phyloP scores from a whole-genome alignment of 2,888 invertebrate species.

The Slavum lentiscoides region DNA sequence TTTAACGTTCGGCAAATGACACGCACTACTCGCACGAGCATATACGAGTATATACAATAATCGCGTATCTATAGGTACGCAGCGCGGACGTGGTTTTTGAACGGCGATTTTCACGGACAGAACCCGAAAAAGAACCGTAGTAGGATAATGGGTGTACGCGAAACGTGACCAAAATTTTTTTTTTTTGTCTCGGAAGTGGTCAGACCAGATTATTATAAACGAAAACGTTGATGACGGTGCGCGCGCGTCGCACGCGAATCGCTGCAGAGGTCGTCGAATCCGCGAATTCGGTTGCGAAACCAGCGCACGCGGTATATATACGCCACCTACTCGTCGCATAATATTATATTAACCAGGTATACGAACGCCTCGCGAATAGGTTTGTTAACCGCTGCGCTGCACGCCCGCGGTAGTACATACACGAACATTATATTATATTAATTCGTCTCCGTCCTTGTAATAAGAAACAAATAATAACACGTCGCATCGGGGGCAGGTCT shows the following conservation, averaged over 20 bases:
- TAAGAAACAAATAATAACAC: background rate
- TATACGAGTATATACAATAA: no score
- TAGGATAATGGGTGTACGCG: background rate
- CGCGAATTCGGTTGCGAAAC: constrained; percentile 28
- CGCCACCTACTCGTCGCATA: no score
- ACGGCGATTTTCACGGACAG: constrained; percentile 2
- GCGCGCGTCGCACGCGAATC: background rate
- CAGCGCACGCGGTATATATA: background rate
- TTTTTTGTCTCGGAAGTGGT: constrained; percentile 4
- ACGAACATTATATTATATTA: background rate
- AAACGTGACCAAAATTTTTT: constrained; percentile 20
- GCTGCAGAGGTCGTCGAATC: constrained; percentile 45
- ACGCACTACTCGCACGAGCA: no score
- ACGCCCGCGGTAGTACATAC: background rate
- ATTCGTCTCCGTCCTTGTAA: constrained; percentile 46
- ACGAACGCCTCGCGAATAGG: no score
- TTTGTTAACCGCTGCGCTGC: background rate
- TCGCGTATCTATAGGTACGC: background rate
- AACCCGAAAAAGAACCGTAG: background rate
- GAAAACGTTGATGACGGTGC: constrained; percentile 1
- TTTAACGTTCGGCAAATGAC: no score
- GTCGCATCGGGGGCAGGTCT: constrained; percentile 21
- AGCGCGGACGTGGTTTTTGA: background rate
- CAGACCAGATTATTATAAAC: constrained; percentile 29
- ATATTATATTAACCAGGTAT: background rate